Evolutionary conservation across 2,113 vertebrate species (phyloP).

Genomic region (Typhlomys cinereus): DNA sequence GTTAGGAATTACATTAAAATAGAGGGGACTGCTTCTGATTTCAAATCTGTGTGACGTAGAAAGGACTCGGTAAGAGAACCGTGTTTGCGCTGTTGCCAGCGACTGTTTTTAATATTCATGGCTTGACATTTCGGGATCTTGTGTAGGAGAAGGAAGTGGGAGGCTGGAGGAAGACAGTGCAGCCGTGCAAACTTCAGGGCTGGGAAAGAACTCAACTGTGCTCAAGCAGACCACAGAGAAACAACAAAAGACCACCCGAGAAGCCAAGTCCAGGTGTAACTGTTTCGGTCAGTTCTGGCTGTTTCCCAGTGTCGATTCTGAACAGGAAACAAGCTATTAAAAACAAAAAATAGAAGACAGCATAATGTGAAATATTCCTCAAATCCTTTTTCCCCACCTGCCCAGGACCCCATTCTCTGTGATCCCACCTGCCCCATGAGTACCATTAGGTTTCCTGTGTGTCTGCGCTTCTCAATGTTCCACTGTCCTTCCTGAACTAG

Average conservation of each 20-base stretch:
- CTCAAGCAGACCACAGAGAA: not conserved
- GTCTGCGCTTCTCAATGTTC: not conserved
- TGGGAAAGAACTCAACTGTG: not conserved
- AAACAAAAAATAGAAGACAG: not conserved
- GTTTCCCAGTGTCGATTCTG: not conserved
- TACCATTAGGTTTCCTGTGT: rapidly evolving
- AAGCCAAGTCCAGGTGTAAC: too few species aligned
- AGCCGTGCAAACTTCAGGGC: constrained; percentile 71
- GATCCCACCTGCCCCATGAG: too few species aligned
- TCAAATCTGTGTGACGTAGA: not conserved
- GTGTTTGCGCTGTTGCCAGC: not conserved
- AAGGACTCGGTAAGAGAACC: not conserved
- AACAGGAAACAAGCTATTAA: not conserved
- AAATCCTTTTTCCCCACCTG: rapidly evolving
- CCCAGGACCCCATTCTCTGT: rapidly evolving
- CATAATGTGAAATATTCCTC: rapidly evolving
- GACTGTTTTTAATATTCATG: constrained; percentile 52
- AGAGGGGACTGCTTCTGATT: not conserved
- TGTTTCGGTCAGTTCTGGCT: rapidly evolving
- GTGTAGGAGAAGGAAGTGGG: constrained; percentile 46
- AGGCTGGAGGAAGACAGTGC: constrained; percentile 65
- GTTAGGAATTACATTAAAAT: constrained; percentile 12
- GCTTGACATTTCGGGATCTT: constrained; percentile 61
- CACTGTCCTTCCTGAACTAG: not conserved
- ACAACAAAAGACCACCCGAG: not conserved